Base-by-base conservation (phyloP, 2,888 invertebrate genomes). In the Agrotis segetum region DNA sequence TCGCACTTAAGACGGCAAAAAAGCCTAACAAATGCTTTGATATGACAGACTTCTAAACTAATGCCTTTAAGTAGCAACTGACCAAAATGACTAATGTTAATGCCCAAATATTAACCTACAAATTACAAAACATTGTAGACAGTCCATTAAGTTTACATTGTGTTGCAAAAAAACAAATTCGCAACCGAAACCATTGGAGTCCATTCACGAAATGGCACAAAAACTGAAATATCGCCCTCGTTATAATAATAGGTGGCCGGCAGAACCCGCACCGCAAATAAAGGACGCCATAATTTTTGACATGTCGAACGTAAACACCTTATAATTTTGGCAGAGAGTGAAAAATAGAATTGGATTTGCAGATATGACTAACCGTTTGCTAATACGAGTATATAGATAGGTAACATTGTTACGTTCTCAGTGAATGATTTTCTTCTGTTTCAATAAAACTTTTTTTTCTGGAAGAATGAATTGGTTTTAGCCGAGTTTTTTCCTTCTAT, bases 301-400 rank as follows among this genome's bases (percentile, higher is more conserved):
- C 93, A 91, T 92, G 89, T 91, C 89, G 84, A 91, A 90, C 91
- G 88, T 92, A 95, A 94, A 92, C 93, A 94, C 92, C 90, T 92
- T 91, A 88, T 90, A 88, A 87, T 90, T 90, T 88, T 84, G 71
- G n/a, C 89, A 90, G 77, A 92, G 91, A 93, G 49, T 85, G 87
- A 70, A 58, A 52, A 67, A 63, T 49, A 47, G 59, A 1, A 2
- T 50, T 47, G 21, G 2, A 24, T 11, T 11, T 14, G 19, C 24
- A 83, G 83, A 79, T 34, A 34, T 1, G 69, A 13, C 44, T 56
- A 19, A 46, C 1, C 17, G 3, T 19, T 58, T 40, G 6, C 46
- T 11, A 3, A 11, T 47, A n/a, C n/a, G n/a, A n/a, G n/a, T n/a
- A n/a, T n/a, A n/a, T n/a, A n/a, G n/a, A 9, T 34, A 2, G 7